Evolutionary conservation across 1,140 invertebrate species (phyloP).

Genomic region (Agraylea sexmaculata): DNA sequence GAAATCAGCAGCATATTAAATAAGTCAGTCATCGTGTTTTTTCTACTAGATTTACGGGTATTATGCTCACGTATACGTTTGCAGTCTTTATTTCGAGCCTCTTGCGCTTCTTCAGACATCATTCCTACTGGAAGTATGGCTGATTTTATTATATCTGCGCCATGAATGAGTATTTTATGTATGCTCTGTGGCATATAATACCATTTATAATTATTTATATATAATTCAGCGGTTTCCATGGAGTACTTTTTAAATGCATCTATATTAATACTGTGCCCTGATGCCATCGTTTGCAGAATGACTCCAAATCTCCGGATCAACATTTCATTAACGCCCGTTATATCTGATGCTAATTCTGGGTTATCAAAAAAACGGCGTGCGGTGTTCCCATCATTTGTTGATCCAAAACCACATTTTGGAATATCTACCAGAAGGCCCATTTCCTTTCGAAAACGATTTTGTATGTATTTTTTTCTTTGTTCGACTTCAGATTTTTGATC

Average conservation of each 20-base stretch:
- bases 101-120: conserved; percentile 26
- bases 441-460: no score
- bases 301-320: no score
- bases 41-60: conserved; percentile 19
- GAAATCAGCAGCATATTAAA: no score
- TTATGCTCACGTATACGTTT: conserved; percentile 21
- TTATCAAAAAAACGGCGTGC: no score
- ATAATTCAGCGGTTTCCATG: conserved; percentile 6
- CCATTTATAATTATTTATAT: conserved; percentile 9
- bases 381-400: no score
- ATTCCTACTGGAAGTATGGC: conserved; percentile 25
- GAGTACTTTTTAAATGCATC: conserved; percentile 6
- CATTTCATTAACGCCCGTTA: no score
- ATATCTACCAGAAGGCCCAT: no score
- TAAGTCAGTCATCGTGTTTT: conserved; percentile 4
- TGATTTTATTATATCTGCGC: conserved; percentile 8
- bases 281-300: conserved; percentile 9
- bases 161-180: conserved; percentile 13
- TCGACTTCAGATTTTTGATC: no score
- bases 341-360: no score
- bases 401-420: no score
- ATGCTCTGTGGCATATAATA: conserved; percentile 10
- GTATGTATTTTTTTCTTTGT: no score
- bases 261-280: conserved; percentile 5
- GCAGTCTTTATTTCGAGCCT: conserved; percentile 25